Percentiles rank a stretch among this genome's conserved stretches.
These are phyloP conservation scores for Australoheros facetus DNA, from an alignment of 2,797 vertebrate species.

Conservation along the genomic window DNA sequence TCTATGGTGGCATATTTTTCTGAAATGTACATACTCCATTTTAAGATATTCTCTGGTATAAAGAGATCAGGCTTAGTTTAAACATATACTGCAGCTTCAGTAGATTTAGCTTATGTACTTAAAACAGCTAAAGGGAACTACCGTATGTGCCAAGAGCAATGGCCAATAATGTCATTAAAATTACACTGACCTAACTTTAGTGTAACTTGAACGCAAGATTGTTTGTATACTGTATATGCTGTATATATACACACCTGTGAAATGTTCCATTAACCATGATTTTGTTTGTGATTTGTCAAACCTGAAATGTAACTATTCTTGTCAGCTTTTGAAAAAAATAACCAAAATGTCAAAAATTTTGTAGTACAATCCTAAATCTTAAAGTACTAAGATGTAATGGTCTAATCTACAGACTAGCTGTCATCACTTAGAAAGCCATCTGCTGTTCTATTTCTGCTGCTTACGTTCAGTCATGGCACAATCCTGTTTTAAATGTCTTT, in stretches of 20 bases:
- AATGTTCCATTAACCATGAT: background rate
- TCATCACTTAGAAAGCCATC: background rate
- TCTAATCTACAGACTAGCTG: background rate
- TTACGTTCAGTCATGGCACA: background rate
- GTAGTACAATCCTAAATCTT: background rate
- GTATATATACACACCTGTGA: background rate
- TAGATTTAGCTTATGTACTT: background rate
- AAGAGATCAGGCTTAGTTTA: conserved; percentile 4
- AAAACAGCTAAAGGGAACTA: background rate
- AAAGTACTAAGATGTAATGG: background rate
- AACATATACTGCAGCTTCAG: too few species aligned
- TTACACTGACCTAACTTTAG: background rate
- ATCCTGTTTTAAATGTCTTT: background rate
- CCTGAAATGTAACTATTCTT: background rate
- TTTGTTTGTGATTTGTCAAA: background rate
- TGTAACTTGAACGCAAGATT: background rate
- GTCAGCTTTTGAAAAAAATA: background rate
- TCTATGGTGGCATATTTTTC: background rate
- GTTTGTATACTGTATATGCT: background rate
- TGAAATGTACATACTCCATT: background rate
- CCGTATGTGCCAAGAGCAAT: background rate
- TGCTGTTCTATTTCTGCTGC: background rate
- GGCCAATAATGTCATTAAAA: too few species aligned
- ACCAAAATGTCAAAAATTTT: background rate
- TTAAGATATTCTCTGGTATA: background rate